These are phyloP conservation scores for Bemisia tabaci DNA, from an alignment of 1,140 invertebrate species.

Conservation along the genomic window DNA sequence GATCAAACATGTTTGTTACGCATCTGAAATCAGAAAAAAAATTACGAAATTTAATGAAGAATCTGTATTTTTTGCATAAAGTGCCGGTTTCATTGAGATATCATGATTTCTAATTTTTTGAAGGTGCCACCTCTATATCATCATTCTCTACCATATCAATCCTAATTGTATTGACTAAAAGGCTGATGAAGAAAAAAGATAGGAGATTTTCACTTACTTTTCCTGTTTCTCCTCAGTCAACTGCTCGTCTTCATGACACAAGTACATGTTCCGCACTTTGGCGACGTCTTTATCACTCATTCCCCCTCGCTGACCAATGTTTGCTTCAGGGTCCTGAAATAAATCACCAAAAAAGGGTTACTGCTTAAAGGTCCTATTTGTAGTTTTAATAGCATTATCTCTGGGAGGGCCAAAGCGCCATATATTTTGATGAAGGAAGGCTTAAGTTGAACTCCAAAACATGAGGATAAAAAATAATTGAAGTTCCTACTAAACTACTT, in stretches of 20 bases:
- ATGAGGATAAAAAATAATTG: no score
- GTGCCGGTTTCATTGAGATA: no score
- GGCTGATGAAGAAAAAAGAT: background rate
- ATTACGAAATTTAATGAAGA: no score
- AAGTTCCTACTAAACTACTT: no score
- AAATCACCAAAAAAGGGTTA: constrained; percentile 1
- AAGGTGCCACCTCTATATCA: no score
- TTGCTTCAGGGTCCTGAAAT: constrained; percentile 17
- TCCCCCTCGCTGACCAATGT: constrained; percentile 46
- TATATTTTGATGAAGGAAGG: no score
- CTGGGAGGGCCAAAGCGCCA: no score
- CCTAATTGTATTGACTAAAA: no score
- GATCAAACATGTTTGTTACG: background rate
- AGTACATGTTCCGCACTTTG: constrained; percentile 53
- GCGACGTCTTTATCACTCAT: constrained; percentile 47
- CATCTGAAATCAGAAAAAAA: background rate
- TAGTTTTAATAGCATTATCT: background rate
- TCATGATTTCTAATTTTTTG: no score
- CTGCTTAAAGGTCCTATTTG: background rate
- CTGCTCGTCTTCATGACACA: constrained; percentile 19
- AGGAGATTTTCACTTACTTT: background rate
- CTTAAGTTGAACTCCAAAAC: no score
- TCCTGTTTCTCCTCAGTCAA: constrained; percentile 7
- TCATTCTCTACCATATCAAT: no score
- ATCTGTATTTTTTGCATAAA: no score